Conservation (phyloP, 2,888 invertebrate species). For the Artemia sp. region DNA sequence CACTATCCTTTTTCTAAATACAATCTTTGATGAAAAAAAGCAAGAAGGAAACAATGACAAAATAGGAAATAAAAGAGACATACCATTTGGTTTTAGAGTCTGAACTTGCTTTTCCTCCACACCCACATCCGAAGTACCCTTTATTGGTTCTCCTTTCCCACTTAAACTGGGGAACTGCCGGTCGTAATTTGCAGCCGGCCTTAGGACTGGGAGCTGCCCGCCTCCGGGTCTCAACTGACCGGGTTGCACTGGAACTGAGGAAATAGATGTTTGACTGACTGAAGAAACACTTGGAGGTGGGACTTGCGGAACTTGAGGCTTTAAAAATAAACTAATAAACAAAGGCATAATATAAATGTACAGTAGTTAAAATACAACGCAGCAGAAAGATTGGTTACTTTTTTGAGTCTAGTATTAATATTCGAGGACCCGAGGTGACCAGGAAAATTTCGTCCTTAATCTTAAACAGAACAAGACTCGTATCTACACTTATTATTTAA, state of each 20-base stretch:
- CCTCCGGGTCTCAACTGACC: slow-evolving; percentile 9
- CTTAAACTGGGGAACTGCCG: background rate
- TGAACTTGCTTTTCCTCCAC: background rate
- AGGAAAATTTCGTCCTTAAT: no score
- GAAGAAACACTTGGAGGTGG: background rate
- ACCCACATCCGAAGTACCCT: slow-evolving; percentile 10
- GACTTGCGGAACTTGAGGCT: slow-evolving; percentile 12
- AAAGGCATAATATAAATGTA: no score
- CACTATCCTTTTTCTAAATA: no score
- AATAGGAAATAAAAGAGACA: background rate
- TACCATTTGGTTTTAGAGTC: background rate
- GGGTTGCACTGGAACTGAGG: background rate
- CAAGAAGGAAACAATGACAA: no score
- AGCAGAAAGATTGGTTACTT: no score
- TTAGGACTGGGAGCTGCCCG: background rate
- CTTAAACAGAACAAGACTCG: no score
- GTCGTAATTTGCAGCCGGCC: slow-evolving; percentile 9
- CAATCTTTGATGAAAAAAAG: no score
- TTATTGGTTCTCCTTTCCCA: background rate
- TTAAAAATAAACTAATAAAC: background rate
- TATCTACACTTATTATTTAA: no score
- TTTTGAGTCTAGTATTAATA: no score
- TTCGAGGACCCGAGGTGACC: no score
- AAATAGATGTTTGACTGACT: background rate
- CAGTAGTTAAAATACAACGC: no score